Evolutionary conservation across 2,113 vertebrate species (phyloP).

Genomic region (Atlantisia rogersi): DNA sequence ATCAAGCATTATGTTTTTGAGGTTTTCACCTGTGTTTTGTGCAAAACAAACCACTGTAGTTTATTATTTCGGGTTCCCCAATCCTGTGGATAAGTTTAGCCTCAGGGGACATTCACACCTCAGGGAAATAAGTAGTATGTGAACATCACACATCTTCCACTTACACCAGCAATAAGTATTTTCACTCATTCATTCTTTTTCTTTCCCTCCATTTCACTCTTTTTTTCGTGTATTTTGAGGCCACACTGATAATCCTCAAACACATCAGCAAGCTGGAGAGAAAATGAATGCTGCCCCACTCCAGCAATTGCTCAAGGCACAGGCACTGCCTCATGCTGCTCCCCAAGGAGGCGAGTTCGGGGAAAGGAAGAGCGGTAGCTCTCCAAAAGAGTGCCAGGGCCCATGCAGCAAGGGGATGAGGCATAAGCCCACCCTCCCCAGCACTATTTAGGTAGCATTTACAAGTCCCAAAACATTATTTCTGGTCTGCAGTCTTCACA

Average conservation of each 20-base stretch:
- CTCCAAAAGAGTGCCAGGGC: background rate
- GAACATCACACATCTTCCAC: background rate
- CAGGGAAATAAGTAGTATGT: background rate
- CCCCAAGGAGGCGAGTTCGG: background rate
- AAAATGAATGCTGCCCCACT: background rate
- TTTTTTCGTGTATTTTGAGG: background rate
- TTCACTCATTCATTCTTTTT: background rate
- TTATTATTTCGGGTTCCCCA: background rate
- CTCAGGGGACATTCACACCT: background rate
- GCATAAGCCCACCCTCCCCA: background rate
- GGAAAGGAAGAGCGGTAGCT: background rate
- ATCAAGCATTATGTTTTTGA: background rate
- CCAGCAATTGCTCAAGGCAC: background rate
- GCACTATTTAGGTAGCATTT: background rate
- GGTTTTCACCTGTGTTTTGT: background rate
- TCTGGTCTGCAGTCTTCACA: background rate
- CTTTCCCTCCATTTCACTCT: background rate
- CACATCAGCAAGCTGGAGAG: background rate
- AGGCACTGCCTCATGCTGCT: too few species aligned
- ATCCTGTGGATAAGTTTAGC: background rate
- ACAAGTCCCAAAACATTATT: background rate
- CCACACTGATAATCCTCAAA: background rate
- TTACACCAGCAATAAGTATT: background rate
- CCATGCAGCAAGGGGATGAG: background rate
- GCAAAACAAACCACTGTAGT: background rate